Evolutionary conservation across 2,113 vertebrate genomes (phyloP).

Genomic region (Vulpes vulpes): DNA sequence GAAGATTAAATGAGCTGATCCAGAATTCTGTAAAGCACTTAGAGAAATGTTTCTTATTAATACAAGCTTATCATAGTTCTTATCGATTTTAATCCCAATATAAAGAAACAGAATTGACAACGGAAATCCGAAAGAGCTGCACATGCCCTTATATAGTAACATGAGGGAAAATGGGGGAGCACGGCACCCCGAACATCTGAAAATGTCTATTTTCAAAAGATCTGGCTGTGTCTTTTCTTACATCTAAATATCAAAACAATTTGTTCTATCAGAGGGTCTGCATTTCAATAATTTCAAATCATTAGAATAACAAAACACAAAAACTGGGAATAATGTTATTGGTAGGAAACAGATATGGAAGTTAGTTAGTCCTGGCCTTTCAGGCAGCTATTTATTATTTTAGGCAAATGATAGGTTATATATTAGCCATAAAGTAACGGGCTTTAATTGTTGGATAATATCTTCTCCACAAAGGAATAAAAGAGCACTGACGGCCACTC

Average conservation of each 20-base stretch:
- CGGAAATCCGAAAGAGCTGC: background rate
- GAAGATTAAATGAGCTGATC: background rate
- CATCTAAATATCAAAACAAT: background rate
- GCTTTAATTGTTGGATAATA: background rate
- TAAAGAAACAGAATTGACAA: background rate
- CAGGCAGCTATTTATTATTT: background rate
- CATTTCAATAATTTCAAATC: conserved; percentile 23
- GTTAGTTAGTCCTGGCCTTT: background rate
- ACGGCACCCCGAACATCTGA: background rate
- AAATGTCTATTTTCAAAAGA: background rate
- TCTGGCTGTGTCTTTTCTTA: background rate
- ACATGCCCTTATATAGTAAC: background rate
- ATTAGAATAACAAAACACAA: background rate
- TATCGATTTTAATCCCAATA: background rate
- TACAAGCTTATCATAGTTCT: background rate
- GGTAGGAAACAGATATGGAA: background rate
- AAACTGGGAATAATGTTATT: background rate
- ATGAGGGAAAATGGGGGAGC: background rate
- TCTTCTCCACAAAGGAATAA: background rate
- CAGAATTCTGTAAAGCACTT: background rate
- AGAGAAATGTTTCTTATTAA: background rate
- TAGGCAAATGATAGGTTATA: background rate
- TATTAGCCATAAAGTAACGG: background rate
- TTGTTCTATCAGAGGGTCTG: background rate
- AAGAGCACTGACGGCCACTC: background rate